Evolutionary conservation across 1,140 invertebrate genomes (phyloP).

Genomic region (Cotesia chilonis): DNA sequence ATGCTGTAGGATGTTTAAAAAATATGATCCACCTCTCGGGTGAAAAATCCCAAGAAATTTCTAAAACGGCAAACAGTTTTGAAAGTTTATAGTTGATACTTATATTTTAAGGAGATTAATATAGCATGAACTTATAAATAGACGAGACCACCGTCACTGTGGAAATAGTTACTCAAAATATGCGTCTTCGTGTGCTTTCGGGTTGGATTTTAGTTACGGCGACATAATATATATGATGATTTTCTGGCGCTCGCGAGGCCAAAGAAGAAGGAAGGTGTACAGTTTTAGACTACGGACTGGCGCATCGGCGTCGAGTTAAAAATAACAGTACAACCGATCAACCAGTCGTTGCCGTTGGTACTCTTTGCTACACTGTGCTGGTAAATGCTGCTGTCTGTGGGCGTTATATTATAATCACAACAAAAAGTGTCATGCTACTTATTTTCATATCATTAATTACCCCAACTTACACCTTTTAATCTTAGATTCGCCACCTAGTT

Average conservation of each 20-base stretch:
- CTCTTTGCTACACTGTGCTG: not conserved
- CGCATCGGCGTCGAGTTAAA: conserved; percentile 65
- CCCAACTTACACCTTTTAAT: not conserved
- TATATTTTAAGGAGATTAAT: too few species aligned
- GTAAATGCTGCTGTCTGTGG: conserved; percentile 11
- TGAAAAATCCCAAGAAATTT: too few species aligned
- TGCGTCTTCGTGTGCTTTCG: conserved; percentile 35
- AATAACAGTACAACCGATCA: conserved; percentile 62
- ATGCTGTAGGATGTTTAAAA: too few species aligned
- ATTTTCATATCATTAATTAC: not conserved
- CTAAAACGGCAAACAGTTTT: too few species aligned
- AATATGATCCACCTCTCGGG: too few species aligned
- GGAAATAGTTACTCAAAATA: conserved; percentile 57
- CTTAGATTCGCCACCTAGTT: too few species aligned
- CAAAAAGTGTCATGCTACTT: conserved; percentile 7
- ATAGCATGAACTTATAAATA: conserved; percentile 47
- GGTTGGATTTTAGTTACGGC: conserved; percentile 1
- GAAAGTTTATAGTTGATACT: too few species aligned
- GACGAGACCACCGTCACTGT: conserved; percentile 49
- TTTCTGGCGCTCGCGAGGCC: conserved; percentile 33
- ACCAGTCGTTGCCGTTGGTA: conserved; percentile 41
- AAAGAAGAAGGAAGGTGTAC: conserved; percentile 50
- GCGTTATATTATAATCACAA: conserved; percentile 10
- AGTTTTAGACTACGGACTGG: conserved; percentile 63
- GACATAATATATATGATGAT: conserved; percentile 10